Base-by-base conservation (phyloP, 2,113 vertebrate genomes). In the Nycticryphes semicollaris region DNA sequence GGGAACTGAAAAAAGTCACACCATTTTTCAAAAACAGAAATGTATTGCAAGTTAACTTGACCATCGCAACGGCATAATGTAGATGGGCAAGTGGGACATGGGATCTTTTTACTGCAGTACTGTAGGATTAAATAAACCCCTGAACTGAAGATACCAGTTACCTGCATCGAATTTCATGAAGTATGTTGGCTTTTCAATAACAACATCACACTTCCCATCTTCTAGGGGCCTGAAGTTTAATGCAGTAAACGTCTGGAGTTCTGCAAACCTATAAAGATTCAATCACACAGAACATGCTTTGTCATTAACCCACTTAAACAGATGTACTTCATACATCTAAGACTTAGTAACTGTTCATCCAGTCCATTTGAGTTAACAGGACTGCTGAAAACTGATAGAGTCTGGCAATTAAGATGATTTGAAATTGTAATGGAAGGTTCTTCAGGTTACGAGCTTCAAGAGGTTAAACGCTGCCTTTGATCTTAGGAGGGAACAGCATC, bases 161-260 rank as follows among this genome's bases (percentile, higher is more conserved):
- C 99, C 99, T 98, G 99, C 99, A 97, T 99, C 99, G 77, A 99
- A 97, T 96, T 99, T 99, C 99, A 99, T 99, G 95, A 99, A 99
- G 78, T 99, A 98, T 0, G 99, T 99, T 67, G 99, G 99, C 78
- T 98, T 99, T 84, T 99, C 98, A 50, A 99, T 94, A 47, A 99
- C 87, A 33, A 99, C 4, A 13, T 99, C 99, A 98, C 99, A 99
- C n/a, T 98, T 96, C 14, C 92, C 97, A 67, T 98, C 98, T 37
- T 98, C 98, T 35, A 98, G 54, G 22, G 99, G 98, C 83, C 98
- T 97, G 97, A 98, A 99, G 79, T 98, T 95, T 57, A 99, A 97
- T 41, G 98, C 97, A 50, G 98, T 98, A 93, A 98, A 99, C 2
- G 97, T 98, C 83, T 99, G 98, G 79, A 99, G 98, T 80, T 99